Evolutionary conservation across 1,140 invertebrate species (phyloP), one percentile per base, ranked within the genome.

Genomic region (Eriosoma lanigerum): DNA sequence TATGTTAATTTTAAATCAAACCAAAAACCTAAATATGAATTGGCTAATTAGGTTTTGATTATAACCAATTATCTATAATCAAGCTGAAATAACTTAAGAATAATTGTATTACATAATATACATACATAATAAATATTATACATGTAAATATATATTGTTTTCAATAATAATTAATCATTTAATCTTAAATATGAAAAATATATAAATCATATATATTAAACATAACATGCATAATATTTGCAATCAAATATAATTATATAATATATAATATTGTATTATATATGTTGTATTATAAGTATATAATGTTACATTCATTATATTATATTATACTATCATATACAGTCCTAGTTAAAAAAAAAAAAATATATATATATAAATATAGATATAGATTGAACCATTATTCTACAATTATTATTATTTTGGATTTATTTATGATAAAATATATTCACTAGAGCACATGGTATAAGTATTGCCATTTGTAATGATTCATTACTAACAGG

Each of bases 51-150:
- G 24, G 75, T 48, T 62, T 48, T 15, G 56, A 60, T 75, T 24
- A 72, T 19, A 50, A 72, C 29, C 6, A 56, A 17, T 75, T 32
- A n/a, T n/a, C n/a, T n/a, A n/a, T 9, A 50, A 10, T 56, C 32
- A 75, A 5, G 56, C 52, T 48, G 17, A 13, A 58, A 0, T 10
- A 54, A 29, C 21, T 54, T 54, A 38, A 73, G n/a, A 44, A 38
- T 75, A 75, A 52, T 13, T 29, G 48, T 24, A 52, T 56, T 75
- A 75, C 13, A 44, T 58, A 75, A 32, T 29, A 75, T 54, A 54
- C 38, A 6, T 72, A 48, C 32, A 38, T 38, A 38, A n/a, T n/a
- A n/a, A n/a, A 38, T 38, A 38, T n/a, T 38, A 38, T 38, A 38
- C 8, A 38, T 38, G 32, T 38, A 38, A 4, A 38, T 38, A 38